Conservation (phyloP, 2,888 invertebrate species). For the Teleiodes luculella region DNA sequence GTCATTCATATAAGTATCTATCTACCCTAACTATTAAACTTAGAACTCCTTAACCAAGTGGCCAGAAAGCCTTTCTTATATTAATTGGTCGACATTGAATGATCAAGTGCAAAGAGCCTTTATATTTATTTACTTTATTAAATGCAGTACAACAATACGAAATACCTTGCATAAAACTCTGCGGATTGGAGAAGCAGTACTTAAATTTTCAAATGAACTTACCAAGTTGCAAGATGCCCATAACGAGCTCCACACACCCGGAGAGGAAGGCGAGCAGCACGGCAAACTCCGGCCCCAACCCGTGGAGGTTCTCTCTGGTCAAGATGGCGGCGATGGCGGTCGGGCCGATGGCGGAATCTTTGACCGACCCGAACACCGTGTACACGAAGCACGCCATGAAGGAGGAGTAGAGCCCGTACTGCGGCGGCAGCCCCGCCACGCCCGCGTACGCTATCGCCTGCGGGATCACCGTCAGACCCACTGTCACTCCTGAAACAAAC, state of each 20-base stretch:
- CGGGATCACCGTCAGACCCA: conserved; percentile 89
- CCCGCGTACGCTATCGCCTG: conserved; percentile 91
- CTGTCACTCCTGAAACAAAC: conserved; percentile 73
- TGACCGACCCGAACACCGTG: conserved; percentile 88
- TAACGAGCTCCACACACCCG: conserved; percentile 83
- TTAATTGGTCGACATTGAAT: too few species aligned
- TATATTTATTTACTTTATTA: too few species aligned
- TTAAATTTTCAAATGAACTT: too few species aligned
- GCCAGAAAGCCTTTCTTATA: too few species aligned
- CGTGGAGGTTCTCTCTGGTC: conserved; percentile 85
- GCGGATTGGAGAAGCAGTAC: too few species aligned
- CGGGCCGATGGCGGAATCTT: conserved; percentile 77
- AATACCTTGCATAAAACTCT: too few species aligned
- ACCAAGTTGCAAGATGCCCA: conserved; percentile 87
- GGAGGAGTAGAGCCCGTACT: conserved; percentile 94
- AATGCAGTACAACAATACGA: too few species aligned
- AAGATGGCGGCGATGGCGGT: conserved; percentile 91
- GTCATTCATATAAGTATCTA: too few species aligned
- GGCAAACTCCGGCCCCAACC: conserved; percentile 84
- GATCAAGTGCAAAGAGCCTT: too few species aligned
- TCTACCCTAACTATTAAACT: too few species aligned
- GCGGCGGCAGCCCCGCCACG: conserved; percentile 85
- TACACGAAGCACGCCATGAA: conserved; percentile 97
- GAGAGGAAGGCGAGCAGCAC: conserved; percentile 85
- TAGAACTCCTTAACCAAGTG: too few species aligned